Percentiles rank a stretch among this genome's conserved stretches.
Evolutionary conservation across 2,797 vertebrate species (phyloP).

Genomic region (Amazonetta brasiliensis): DNA sequence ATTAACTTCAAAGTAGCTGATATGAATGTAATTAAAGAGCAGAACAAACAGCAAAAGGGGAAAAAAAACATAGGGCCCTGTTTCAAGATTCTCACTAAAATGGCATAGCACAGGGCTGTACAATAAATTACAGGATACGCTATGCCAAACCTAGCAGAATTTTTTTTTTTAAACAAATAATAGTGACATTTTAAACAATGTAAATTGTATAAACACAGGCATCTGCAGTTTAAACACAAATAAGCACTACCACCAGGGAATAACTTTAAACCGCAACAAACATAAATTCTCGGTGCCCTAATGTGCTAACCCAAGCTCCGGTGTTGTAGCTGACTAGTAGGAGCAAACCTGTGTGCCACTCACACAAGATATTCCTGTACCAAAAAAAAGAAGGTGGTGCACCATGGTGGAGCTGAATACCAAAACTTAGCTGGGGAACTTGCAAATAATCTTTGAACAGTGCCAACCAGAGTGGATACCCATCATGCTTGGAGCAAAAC

Average conservation of each 20-base stretch:
- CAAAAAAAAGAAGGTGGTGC: not conserved
- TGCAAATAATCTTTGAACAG: not conserved
- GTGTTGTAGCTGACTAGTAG: not conserved
- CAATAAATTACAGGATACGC: conserved; percentile 53
- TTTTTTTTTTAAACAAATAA: conserved; percentile 63
- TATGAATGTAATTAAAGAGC: conserved; percentile 97
- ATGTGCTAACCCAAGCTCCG: not conserved
- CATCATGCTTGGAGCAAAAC: not conserved
- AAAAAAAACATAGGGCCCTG: conserved; percentile 78
- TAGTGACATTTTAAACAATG: conserved; percentile 33
- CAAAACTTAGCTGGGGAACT: not conserved
- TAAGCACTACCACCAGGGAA: not conserved
- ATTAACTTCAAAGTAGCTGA: conserved; percentile 96
- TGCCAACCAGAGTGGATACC: not conserved
- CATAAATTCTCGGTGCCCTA: not conserved
- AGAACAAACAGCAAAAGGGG: conserved; percentile 83
- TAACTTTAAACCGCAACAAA: conserved; percentile 27
- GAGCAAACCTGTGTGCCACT: not conserved
- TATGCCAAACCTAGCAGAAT: conserved; percentile 39
- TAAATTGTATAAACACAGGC: not conserved
- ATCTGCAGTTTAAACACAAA: conserved; percentile 45
- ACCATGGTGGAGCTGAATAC: not conserved
- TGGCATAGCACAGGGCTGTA: conserved; percentile 16
- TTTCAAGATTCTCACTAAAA: conserved; percentile 65
- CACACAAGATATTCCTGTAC: not conserved